phyloP scores from a whole-genome alignment of 1,140 invertebrate species.

The Holotrichia oblita region DNA sequence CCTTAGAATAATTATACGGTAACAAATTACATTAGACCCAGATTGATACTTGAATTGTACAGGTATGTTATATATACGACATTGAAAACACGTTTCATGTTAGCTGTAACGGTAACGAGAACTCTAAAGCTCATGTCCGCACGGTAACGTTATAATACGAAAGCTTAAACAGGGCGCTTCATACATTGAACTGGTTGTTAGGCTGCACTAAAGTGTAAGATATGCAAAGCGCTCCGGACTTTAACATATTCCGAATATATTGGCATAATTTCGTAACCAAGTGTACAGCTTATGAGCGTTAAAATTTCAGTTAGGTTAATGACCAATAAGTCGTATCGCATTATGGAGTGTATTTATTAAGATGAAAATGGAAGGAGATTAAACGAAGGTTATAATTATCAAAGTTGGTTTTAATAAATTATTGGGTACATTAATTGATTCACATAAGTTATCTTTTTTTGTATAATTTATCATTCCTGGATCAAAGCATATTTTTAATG shows the following conservation, averaged over 20 bases:
- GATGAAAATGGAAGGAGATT: conserved; percentile 1
- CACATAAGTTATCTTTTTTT: background rate
- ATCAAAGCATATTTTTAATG: no score
- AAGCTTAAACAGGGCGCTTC: background rate
- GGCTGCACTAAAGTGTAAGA: background rate
- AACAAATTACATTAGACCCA: conserved; percentile 37
- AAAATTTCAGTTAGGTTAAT: conserved; percentile 14
- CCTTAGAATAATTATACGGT: conserved; percentile 29
- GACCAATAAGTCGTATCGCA: conserved; percentile 7
- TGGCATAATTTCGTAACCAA: conserved; percentile 16
- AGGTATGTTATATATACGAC: background rate
- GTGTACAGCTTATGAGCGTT: conserved; percentile 2
- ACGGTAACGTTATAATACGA: background rate
- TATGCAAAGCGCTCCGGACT: background rate
- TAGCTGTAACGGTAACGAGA: background rate
- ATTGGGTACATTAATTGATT: background rate
- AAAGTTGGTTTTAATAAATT: background rate
- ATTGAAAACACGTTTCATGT: background rate
- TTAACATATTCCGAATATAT: conserved; percentile 6
- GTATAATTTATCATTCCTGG: no score
- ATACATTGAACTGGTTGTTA: background rate
- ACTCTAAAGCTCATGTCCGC: background rate
- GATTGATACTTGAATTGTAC: conserved; percentile 17
- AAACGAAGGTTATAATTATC: background rate
- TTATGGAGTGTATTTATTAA: conserved; percentile 4